These are phyloP conservation scores for Drosophila neutralis DNA, from an alignment of 2,888 invertebrate genomes.

Conservation along the genomic window DNA sequence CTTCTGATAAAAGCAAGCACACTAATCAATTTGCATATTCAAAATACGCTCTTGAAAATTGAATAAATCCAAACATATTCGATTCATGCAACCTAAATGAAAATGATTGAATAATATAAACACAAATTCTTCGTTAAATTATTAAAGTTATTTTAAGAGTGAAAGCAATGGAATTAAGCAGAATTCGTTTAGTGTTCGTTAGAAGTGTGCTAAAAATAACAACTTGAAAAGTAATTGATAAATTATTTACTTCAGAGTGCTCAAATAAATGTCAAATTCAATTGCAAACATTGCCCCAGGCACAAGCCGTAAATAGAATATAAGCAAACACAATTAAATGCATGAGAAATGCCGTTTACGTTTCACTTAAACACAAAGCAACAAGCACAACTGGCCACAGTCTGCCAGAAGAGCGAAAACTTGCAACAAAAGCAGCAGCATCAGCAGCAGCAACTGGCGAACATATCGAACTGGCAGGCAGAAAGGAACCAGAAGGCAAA, in stretches of 20 bases:
- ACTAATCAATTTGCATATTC: not conserved
- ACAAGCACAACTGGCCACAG: not conserved
- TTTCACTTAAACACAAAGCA: conserved; percentile 11
- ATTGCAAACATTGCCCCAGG: not conserved
- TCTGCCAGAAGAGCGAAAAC: not conserved
- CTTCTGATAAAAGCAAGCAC: not conserved
- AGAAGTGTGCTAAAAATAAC: not conserved
- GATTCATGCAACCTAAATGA: not conserved
- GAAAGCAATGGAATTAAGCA: not conserved
- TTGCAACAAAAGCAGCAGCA: not conserved
- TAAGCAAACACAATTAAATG: conserved; percentile 11
- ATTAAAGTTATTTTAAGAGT: not conserved
- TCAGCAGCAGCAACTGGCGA: conserved; percentile 4
- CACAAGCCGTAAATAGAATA: conserved; percentile 8
- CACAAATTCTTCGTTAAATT: too few species aligned
- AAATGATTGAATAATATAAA: too few species aligned
- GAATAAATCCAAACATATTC: not conserved
- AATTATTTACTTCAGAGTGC: not conserved
- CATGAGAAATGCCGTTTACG: not conserved
- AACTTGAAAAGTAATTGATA: not conserved
- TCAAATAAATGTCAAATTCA: not conserved
- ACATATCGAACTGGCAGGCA: conserved; percentile 13
- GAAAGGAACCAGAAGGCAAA: not conserved
- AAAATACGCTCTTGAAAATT: not conserved
- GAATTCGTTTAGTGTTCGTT: not conserved